Percentiles rank a stretch among this genome's conserved stretches.
phyloP scores from a whole-genome alignment of 2,797 vertebrate genomes.

The Columba guinea region DNA sequence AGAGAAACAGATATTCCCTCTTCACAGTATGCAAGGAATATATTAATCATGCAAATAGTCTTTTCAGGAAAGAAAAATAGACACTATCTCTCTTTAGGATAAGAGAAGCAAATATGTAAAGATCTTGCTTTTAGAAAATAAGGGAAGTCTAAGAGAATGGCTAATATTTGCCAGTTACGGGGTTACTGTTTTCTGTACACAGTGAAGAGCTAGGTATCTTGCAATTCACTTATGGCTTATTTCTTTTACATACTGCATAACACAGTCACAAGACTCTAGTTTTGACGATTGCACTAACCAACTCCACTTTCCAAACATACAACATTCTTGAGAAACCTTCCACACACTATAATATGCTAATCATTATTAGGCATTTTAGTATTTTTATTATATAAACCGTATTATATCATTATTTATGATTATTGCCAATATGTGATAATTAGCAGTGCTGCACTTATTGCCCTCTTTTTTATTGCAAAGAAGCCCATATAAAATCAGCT shows the following conservation, averaged over 20 bases:
- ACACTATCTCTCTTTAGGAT: background rate
- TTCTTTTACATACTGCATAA: background rate
- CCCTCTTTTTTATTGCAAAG: background rate
- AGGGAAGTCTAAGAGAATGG: background rate
- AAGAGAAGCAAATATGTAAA: background rate
- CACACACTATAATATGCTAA: background rate
- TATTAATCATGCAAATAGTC: background rate
- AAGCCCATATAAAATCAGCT: background rate
- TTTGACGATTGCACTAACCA: background rate
- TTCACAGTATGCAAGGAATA: background rate
- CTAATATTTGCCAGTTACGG: background rate
- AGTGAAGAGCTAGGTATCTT: background rate
- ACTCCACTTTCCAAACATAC: background rate
- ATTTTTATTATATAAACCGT: background rate
- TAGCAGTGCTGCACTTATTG: background rate
- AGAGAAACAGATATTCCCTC: background rate
- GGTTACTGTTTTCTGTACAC: background rate
- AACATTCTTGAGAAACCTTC: background rate
- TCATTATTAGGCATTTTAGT: background rate
- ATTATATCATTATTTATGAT: background rate
- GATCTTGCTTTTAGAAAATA: background rate
- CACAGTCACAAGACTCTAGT: background rate
- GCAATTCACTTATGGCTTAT: background rate
- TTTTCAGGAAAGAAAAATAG: background rate
- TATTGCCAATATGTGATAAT: background rate